These are phyloP conservation scores for Myiozetetes cayanensis DNA, from an alignment of 2,113 vertebrate species.

Conservation along the genomic window DNA sequence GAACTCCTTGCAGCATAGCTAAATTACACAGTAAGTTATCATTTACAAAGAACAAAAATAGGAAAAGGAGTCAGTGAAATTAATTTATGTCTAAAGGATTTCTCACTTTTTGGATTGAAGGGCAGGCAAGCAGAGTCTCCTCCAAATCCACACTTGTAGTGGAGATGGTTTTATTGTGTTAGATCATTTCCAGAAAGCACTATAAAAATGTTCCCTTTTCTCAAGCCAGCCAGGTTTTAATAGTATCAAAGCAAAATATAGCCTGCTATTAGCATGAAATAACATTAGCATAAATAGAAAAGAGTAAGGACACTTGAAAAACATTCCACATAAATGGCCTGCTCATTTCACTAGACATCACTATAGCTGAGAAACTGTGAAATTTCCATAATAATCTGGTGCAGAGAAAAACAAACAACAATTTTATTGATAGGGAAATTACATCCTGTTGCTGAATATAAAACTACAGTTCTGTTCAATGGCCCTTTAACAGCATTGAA, in stretches of 20 bases:
- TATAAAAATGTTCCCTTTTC: conserved; percentile 25
- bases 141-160: not conserved
- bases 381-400: conserved; percentile 72
- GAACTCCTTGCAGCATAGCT: conserved; percentile 39
- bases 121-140: not conserved
- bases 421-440: conserved; percentile 74
- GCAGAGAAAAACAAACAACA: conserved; percentile 69
- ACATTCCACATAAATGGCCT: conserved; percentile 45
- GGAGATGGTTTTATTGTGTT: not conserved
- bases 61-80: conserved; percentile 32
- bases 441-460: conserved; percentile 65
- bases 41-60: conserved; percentile 47
- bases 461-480: conserved; percentile 51
- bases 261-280: conserved; percentile 55
- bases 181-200: conserved; percentile 40
- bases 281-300: conserved; percentile 58
- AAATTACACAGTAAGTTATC: conserved; percentile 48
- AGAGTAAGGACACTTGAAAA: conserved; percentile 45
- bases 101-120: conserved; percentile 34
- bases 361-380: conserved; percentile 67
- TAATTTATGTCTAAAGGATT: conserved; percentile 53
- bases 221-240: conserved; percentile 23
- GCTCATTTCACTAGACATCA: conserved; percentile 54
- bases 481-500: conserved; percentile 27
- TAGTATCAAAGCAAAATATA: conserved; percentile 52